Evolutionary conservation across 2,888 invertebrate species (phyloP).

Genomic region (Thecophora atra): DNA sequence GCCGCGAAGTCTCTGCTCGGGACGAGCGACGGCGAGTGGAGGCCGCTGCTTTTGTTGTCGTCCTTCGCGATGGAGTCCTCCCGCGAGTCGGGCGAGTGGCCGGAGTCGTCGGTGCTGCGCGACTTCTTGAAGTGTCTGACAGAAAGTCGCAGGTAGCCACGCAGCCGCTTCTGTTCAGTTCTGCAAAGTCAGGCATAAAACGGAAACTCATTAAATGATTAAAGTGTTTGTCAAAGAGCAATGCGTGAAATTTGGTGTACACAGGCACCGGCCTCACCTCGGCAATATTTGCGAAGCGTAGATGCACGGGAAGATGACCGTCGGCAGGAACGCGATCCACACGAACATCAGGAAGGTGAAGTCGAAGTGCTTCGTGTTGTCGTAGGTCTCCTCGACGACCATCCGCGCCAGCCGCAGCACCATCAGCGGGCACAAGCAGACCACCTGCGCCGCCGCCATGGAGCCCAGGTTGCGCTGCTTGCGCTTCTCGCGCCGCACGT

Average conservation of each 20-base stretch:
- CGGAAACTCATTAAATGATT: not conserved
- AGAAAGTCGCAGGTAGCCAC: constrained; percentile 70
- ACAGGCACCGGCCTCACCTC: too few species aligned
- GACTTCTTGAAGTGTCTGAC: constrained; percentile 65
- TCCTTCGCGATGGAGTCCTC: constrained; percentile 62
- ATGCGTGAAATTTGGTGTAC: not conserved
- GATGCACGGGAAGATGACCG: constrained; percentile 73
- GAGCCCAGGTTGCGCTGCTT: constrained; percentile 75
- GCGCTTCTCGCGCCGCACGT: constrained; percentile 72
- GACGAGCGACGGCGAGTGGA: constrained; percentile 55
- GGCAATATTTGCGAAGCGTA: constrained; percentile 74
- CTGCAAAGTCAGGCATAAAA: constrained; percentile 56
- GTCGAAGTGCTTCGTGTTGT: constrained; percentile 75
- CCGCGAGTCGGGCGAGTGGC: constrained; percentile 57
- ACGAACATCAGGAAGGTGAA: constrained; percentile 75
- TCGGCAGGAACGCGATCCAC: constrained; percentile 77
- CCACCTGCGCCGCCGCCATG: constrained; percentile 74
- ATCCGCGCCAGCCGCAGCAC: constrained; percentile 71
- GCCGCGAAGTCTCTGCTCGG: constrained; percentile 49
- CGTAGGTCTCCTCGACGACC: constrained; percentile 75
- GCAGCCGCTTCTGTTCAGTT: constrained; percentile 69
- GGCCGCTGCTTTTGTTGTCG: constrained; percentile 56
- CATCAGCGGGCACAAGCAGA: constrained; percentile 76
- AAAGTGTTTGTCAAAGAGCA: too few species aligned
- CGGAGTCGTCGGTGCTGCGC: constrained; percentile 52